A percentile compares a stretch with the other conserved stretches of the same genome.
Evolutionary conservation across 2,113 vertebrate species (phyloP).

Genomic region (Donacobius atricapilla): DNA sequence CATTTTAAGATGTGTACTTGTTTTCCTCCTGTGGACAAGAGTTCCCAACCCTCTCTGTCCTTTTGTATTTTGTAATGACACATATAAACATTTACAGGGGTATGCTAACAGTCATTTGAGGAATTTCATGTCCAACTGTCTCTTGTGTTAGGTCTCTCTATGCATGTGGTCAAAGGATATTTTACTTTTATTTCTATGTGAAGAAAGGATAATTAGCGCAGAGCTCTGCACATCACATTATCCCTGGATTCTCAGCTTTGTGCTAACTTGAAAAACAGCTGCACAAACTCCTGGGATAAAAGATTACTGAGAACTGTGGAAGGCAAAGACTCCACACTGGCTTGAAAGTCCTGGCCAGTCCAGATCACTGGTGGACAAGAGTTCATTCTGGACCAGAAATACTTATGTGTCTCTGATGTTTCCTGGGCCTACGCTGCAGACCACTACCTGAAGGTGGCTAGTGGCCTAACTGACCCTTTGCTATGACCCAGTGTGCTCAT

Average conservation of each 20-base stretch:
- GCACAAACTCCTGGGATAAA: background rate
- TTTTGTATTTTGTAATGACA: background rate
- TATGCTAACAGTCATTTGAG: background rate
- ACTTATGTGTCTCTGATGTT: background rate
- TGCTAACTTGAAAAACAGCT: background rate
- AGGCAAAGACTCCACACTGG: background rate
- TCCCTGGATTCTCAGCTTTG: accelerated
- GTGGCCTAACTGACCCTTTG: background rate
- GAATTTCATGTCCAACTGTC: background rate
- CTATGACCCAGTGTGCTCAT: background rate
- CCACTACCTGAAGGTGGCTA: background rate
- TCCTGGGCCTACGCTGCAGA: background rate
- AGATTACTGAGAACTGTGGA: background rate
- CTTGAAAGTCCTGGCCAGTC: background rate
- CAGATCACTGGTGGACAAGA: background rate
- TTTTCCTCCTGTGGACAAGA: background rate
- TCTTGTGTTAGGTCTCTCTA: accelerated
- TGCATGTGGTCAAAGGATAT: background rate
- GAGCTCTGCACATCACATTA: background rate
- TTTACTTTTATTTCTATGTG: background rate
- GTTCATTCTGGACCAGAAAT: background rate
- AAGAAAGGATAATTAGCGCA: background rate
- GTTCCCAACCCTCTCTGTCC: background rate
- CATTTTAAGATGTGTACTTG: background rate
- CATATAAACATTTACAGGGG: background rate